Base-by-base conservation (phyloP, 2,888 invertebrate species). In the Palloptera scutellata region DNA sequence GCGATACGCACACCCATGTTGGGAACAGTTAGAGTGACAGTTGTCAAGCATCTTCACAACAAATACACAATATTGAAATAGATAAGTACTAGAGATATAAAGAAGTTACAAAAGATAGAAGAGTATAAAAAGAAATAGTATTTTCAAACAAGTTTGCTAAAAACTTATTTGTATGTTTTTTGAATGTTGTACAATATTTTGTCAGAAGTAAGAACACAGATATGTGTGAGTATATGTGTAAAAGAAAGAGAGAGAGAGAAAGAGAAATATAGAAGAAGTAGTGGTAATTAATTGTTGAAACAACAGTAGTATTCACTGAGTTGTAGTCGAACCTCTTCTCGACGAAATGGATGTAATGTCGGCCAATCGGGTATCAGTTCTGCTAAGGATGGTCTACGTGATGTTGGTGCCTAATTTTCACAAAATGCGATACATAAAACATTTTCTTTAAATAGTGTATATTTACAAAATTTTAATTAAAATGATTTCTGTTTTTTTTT, bases 331-430 rank as follows among this genome's bases (percentile, higher is more conserved):
- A 94, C 94, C 94, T 94, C 93, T 89, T 91, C 82, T 70, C 84
- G 84, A 74, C 83, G 84, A 80, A 84, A 84, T 72, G 85, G 84
- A 76, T 85, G 85, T 69, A 85, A 77, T 85, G 91, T 91, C 84
- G 96, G 96, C 96, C 96, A 97, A 89, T 96, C 96, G 84, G 96
- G 96, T 86, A 97, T 96, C 88, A 96, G 89, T 88, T 97, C 96
- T 83, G 95, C 95, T 87, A 96, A 89, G 83, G 95, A 95, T 85
- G 91, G 92, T 89, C 94, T 90, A 89, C 95, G 91, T 79, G 88
- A 87, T 86, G 87, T 84, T 85, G 83, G 81, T 66, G 81, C 77
- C 86, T 85, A 81, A 17, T 19, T 42, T 62, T 40, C 53, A 17
- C 11, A 30, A 53, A 11, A 40, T 48, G 4, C 48, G 3, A 48